Percentiles rank a stretch among this genome's conserved stretches.
Conservation (phyloP, 2,797 vertebrate species). For the Nannoperca australis region DNA sequence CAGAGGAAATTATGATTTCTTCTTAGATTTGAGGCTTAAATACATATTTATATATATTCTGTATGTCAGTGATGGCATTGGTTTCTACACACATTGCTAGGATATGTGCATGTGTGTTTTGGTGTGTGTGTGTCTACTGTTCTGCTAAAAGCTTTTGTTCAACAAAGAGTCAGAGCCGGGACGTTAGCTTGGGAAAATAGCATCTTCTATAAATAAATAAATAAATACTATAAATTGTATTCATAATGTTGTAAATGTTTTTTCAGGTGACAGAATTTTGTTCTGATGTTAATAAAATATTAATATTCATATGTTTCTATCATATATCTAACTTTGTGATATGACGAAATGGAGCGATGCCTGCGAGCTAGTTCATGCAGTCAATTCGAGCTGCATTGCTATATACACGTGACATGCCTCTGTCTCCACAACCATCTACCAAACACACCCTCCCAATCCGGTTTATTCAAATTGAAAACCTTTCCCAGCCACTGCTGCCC, state of each 20-base stretch:
- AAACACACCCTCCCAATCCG: too few relatives aligned
- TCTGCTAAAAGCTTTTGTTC: constrained; percentile 32
- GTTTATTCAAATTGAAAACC: too few relatives aligned
- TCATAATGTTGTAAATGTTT: background rate
- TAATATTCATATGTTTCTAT: too few relatives aligned
- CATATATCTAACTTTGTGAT: background rate
- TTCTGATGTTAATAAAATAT: too few relatives aligned
- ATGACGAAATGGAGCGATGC: background rate
- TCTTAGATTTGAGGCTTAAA: background rate
- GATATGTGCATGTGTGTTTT: background rate
- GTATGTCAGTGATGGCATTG: background rate
- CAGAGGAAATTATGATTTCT: background rate
- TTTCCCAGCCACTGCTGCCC: too few relatives aligned
- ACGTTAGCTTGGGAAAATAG: background rate
- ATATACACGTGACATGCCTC: too few relatives aligned
- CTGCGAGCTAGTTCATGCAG: too few relatives aligned
- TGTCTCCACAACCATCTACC: too few relatives aligned
- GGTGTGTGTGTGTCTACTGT: background rate
- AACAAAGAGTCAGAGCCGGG: background rate
- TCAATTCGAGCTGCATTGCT: too few relatives aligned
- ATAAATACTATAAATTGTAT: background rate
- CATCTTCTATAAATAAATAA: too few relatives aligned
- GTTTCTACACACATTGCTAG: constrained; percentile 1
- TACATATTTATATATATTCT: background rate
- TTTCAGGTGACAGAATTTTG: background rate